Conservation (phyloP, 2,888 invertebrate genomes). For the Rhingia campestris region DNA sequence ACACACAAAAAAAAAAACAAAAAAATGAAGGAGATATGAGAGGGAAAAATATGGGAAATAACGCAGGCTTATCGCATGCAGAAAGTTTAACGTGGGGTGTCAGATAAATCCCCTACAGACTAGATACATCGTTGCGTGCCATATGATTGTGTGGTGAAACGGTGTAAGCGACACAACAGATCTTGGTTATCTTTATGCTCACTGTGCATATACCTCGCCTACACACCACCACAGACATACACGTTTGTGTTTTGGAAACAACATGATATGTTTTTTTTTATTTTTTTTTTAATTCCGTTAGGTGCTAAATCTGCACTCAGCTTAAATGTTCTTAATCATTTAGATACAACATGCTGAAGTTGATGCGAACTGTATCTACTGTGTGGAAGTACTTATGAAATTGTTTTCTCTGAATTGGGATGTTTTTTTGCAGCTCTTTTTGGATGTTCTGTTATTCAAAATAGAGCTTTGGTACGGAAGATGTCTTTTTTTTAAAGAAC, state of each 20-base stretch:
- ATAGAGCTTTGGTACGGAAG: no score
- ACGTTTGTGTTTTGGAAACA: no score
- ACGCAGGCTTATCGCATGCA: slow-evolving; percentile 58
- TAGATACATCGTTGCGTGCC: slow-evolving; percentile 59
- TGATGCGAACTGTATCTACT: neutral
- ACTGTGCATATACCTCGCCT: neutral
- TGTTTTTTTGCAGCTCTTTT: no score
- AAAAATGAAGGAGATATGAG: neutral
- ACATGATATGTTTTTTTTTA: neutral
- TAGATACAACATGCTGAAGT: slow-evolving; percentile 8
- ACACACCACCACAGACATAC: neutral
- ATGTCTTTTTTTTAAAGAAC: no score
- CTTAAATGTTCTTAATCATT: slow-evolving; percentile 51
- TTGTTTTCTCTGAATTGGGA: slow-evolving; percentile 1
- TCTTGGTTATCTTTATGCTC: neutral
- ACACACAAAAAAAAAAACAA: neutral
- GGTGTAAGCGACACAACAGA: neutral
- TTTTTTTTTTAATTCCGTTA: slow-evolving; percentile 49
- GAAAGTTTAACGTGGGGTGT: slow-evolving; percentile 69
- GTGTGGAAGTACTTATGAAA: slow-evolving; percentile 29
- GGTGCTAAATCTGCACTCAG: slow-evolving; percentile 61
- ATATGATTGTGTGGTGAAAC: neutral
- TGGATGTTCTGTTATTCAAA: no score
- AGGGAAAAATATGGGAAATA: slow-evolving; percentile 37
- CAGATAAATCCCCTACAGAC: slow-evolving; percentile 64